Evolutionary conservation across 2,797 vertebrate species (phyloP), one percentile per base, ranked within the genome.

Genomic region (Taeniopygia guttata): DNA sequence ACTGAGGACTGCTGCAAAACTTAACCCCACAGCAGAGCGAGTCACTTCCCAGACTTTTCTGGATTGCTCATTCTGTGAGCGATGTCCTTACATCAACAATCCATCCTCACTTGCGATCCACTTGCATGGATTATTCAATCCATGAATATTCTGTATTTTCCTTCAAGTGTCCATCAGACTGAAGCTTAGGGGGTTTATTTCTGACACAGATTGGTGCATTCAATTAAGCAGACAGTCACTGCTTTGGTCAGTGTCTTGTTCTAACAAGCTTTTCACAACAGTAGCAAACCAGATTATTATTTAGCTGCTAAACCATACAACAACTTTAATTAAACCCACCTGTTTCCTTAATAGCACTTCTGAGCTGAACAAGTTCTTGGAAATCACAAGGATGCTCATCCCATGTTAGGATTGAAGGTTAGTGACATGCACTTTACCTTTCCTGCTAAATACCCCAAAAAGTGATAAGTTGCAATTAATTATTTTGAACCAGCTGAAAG

Each of bases 321-420:
- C 29, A 58, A 52, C 62, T 73, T 68, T 42, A 92, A 87, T 94
- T 88, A 34, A 93, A 89, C 18, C 55, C 62, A 58, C 23, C 29
- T 64, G 36, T 92, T 87, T 91, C 58, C 73, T 76, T 90, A 88
- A 54, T 74, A 94, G 75, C 84, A 60, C 84, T 95, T 77, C 60
- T 86, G 76, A 94, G 73, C 54, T 89, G 84, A 86, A 38, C 36
- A 54, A 85, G 54, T 87, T 89, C 27, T 87, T 68, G 81, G 54
- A 63, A 62, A 67, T 89, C 78, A 32, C 40, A 45, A 54, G 42
- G n/a, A 55, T 0, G 0, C 16, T 89, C 26, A 32, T 87, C 52
- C 43, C 30, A 3, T 34, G 7, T 58, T 91, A 75, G 89, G 68
- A 85, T 13, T 4, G 19, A 38, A 94, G 74, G 76, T 88, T 87